Evolutionary conservation across 2,113 vertebrate species (phyloP), one percentile per base, ranked within the genome.

Genomic region (Antechinus stuartii): DNA sequence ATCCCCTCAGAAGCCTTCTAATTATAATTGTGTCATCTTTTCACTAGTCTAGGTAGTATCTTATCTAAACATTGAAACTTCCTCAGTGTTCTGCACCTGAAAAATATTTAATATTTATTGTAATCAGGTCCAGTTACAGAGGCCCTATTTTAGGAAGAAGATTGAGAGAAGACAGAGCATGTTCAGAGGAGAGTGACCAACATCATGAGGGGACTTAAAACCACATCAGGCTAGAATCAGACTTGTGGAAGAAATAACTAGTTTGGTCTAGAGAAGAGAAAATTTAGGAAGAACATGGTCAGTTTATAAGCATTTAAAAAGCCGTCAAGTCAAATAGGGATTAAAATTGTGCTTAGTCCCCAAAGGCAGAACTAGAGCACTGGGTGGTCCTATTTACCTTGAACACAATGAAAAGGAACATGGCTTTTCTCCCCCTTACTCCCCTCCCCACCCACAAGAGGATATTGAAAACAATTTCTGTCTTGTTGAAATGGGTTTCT

Each of bases 371-470:
- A 84, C 35, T 42, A 6, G 68, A 84, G 68, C n/a, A 84, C 35
- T 84, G 68, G 68, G 68, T 84, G 68, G 68, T 84, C 68, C 68
- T 84, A 84, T 84, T 84, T 84, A 84, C 68, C 68, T 84, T 84
- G 68, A 84, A n/a, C 68, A 84, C 68, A 84, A 84, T 84, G 68
- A 84, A 84, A 84, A n/a, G 16, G 68, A 84, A 42, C 68, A 84
- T 84, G 68, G 68, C 68, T 84, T n/a, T 42, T 23, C 16, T 84
- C 68, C 68, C 68, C 68, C 19, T 84, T 84, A n/a, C 35, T 42
- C 35, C 35, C 68, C 68, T 42, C 68, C 68, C 35, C 68, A n/a
- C 68, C 35, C 68, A 84, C 68, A 84, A 84, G 68, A 84, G 68
- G 68, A 84, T 84, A 42, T 84, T 84, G 68, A 42, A 84, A 84